Evolutionary conservation across 1,140 invertebrate species (phyloP).

Genomic region (Solenopsis invicta): DNA sequence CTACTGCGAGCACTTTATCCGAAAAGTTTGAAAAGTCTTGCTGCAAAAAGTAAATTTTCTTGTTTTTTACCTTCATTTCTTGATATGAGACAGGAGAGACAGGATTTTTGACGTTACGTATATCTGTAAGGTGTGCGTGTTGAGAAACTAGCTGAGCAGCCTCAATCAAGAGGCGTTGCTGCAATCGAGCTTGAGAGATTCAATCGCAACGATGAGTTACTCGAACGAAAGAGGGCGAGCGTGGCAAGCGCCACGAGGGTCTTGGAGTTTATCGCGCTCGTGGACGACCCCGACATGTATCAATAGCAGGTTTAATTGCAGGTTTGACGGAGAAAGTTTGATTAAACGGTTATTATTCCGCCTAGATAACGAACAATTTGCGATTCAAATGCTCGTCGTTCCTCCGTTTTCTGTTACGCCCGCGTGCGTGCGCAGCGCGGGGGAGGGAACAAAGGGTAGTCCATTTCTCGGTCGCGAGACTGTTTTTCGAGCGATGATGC

Average conservation of each 20-base stretch:
- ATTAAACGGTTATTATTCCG: slow-evolving; percentile 58
- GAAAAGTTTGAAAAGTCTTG: neutral
- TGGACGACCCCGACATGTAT: slow-evolving; percentile 52
- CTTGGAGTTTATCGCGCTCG: slow-evolving; percentile 55
- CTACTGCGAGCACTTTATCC: neutral
- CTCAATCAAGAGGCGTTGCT: slow-evolving; percentile 12
- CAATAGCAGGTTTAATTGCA: slow-evolving; percentile 60
- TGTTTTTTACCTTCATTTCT: neutral
- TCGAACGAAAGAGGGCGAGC: slow-evolving; percentile 14
- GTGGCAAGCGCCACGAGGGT: slow-evolving; percentile 14
- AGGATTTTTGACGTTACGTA: neutral
- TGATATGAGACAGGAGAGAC: neutral
- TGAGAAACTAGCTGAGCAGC: neutral
- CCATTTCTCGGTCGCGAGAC: slow-evolving; percentile 16
- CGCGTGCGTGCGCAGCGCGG: neutral
- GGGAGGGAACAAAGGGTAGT: slow-evolving; percentile 37
- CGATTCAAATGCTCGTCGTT: slow-evolving; percentile 28
- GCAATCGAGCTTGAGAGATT: slow-evolving; percentile 22
- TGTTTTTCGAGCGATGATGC: slow-evolving; percentile 24
- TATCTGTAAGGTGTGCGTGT: neutral
- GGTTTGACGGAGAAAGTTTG: slow-evolving; percentile 51
- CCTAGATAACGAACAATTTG: slow-evolving; percentile 53
- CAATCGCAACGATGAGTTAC: slow-evolving; percentile 29
- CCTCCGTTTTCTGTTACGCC: slow-evolving; percentile 7
- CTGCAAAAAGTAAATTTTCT: neutral